A percentile compares a stretch with the other conserved stretches of the same genome.
Conservation (phyloP, 37 sponge, comb jelly and placozoan species). For the Spongilla lacustris region DNA sequence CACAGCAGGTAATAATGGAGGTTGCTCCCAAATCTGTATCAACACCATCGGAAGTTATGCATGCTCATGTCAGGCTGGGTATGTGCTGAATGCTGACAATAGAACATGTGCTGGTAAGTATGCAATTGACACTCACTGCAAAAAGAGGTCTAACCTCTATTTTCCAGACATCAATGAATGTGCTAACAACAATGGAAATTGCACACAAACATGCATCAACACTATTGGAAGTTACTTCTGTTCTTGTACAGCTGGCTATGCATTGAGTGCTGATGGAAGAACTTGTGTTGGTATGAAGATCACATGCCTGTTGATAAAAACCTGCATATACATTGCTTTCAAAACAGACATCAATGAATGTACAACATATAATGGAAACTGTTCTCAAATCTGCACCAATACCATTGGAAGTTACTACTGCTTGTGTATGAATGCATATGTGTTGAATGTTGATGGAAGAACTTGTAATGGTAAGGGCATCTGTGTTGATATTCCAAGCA, state of each 20-base stretch:
- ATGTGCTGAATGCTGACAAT: background rate
- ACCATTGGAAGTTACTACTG: conserved; percentile 18
- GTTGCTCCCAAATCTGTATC: conserved; percentile 10
- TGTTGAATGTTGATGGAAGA: background rate
- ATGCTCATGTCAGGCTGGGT: conserved; percentile 50
- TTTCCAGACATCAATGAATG: too few species aligned
- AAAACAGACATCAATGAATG: too few species aligned
- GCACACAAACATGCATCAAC: background rate
- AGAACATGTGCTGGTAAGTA: too few species aligned
- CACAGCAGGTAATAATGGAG: too few species aligned
- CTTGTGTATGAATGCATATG: background rate
- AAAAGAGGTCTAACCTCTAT: too few species aligned
- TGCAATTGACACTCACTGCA: too few species aligned
- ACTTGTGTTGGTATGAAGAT: background rate
- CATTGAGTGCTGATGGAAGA: background rate
- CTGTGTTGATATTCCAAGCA: too few species aligned
- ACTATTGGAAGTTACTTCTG: background rate
- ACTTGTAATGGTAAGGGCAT: background rate
- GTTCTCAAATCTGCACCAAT: conserved; percentile 42
- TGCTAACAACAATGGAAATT: background rate
- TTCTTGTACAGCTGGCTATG: background rate
- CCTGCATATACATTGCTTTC: too few species aligned
- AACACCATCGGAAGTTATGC: conserved; percentile 38
- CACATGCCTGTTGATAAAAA: too few species aligned
- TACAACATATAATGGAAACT: conserved; percentile 37